Evolutionary conservation across 2,113 vertebrate genomes (phyloP).

Genomic region (Lamprologus speciosus): DNA sequence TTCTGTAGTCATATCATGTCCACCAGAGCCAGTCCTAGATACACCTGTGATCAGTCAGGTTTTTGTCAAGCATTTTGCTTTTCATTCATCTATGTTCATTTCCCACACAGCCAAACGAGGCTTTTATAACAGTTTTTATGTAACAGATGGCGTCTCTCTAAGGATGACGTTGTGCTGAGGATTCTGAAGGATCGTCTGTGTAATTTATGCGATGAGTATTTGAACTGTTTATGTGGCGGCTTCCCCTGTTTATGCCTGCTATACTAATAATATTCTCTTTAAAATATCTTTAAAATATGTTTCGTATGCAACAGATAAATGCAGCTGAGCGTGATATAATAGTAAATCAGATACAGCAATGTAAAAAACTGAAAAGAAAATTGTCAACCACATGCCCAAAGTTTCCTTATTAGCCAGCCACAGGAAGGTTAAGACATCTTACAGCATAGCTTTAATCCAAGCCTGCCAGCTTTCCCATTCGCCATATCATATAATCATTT

Average conservation of each 20-base stretch:
- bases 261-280: background rate
- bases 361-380: background rate
- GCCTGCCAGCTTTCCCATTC: background rate
- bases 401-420: background rate
- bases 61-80: background rate
- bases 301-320: background rate
- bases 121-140: background rate
- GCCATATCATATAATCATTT: background rate
- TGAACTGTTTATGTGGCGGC: background rate
- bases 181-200: background rate
- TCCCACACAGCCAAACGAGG: background rate
- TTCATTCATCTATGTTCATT: background rate
- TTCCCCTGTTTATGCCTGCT: background rate
- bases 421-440: background rate
- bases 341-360: background rate
- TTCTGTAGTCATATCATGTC: background rate
- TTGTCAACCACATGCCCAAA: background rate
- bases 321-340: background rate
- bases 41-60: background rate
- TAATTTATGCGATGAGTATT: background rate
- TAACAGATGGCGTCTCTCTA: background rate
- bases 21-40: background rate
- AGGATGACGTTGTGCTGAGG: background rate
- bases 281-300: background rate
- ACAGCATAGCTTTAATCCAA: background rate